Conservation (phyloP, 2,888 invertebrate genomes). For the Tuta absoluta region DNA sequence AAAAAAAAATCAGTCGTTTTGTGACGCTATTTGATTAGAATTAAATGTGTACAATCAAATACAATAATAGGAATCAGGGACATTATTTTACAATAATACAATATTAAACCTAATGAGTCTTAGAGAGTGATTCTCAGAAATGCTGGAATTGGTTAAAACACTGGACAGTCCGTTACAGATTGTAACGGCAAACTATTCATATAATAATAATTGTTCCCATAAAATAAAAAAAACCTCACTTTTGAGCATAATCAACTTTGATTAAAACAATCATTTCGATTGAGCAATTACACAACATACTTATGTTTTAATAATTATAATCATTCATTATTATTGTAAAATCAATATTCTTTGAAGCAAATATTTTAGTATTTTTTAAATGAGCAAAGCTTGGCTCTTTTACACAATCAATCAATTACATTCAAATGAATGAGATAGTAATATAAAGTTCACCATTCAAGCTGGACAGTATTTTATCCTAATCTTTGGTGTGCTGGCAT, state of each 20-base stretch:
- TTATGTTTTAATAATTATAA: constrained; percentile 43
- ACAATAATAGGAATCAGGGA: constrained; percentile 81
- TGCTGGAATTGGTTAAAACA: constrained; percentile 45
- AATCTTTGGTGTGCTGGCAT: constrained; percentile 79
- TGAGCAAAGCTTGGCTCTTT: constrained; percentile 56
- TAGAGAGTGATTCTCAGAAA: constrained; percentile 48
- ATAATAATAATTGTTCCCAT: constrained; percentile 60
- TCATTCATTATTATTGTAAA: constrained; percentile 41
- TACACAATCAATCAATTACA: constrained; percentile 42
- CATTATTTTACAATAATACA: constrained; percentile 52
- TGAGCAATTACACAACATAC: constrained; percentile 66
- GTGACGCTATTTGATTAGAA: constrained; percentile 77
- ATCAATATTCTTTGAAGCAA: constrained; percentile 45
- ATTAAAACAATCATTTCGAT: constrained; percentile 65
- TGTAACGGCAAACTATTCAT: constrained; percentile 49
- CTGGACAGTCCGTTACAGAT: constrained; percentile 62
- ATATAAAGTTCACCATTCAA: constrained; percentile 50
- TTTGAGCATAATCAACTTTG: constrained; percentile 74
- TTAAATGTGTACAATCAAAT: constrained; percentile 75
- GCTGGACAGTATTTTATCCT: constrained; percentile 66
- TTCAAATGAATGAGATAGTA: constrained; percentile 44
- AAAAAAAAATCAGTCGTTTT: constrained; percentile 78
- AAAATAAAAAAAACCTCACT: constrained; percentile 65
- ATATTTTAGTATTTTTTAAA: constrained; percentile 38
- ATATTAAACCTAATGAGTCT: constrained; percentile 66